A percentile compares a stretch with the other conserved stretches of the same genome.
These are phyloP conservation scores for Sorex fumeus DNA, from an alignment of 2,113 vertebrate species.

Conservation along the genomic window DNA sequence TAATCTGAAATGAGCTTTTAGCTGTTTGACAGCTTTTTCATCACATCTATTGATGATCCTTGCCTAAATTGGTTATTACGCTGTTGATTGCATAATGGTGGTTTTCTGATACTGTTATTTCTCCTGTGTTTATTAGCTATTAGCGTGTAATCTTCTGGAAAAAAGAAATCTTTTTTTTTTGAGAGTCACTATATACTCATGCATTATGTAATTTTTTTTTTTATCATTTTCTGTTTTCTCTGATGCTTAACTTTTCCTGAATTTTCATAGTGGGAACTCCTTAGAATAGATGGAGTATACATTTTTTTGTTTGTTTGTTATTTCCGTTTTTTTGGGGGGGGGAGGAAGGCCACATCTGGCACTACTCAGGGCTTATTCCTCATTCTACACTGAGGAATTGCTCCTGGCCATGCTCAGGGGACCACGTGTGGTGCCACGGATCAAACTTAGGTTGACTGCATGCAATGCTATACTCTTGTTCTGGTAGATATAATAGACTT, in stretches of 20 bases:
- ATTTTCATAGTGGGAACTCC: not conserved
- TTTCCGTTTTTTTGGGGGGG: too few species aligned
- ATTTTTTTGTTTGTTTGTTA: too few species aligned
- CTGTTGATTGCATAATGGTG: not conserved
- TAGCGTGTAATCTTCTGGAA: not conserved
- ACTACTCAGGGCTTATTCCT: too few species aligned
- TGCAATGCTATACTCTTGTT: too few species aligned
- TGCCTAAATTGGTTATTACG: not conserved
- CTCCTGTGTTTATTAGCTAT: not conserved
- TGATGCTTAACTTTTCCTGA: constrained; percentile 15
- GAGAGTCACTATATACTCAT: not conserved
- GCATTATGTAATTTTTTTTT: not conserved
- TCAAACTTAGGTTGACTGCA: too few species aligned
- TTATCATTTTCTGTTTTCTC: constrained; percentile 17
- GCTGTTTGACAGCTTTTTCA: not conserved
- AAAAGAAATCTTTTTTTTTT: constrained; percentile 10
- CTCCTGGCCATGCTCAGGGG: too few species aligned
- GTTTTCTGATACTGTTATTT: constrained; percentile 1
- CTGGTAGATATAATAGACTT: too few species aligned
- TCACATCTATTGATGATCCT: not conserved
- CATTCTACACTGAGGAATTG: too few species aligned
- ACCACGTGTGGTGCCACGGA: too few species aligned
- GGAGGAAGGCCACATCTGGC: too few species aligned
- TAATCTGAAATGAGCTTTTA: not conserved
- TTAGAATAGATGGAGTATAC: not conserved